Evolutionary conservation across 2,888 invertebrate genomes (phyloP).

Genomic region (Volucella inanis): DNA sequence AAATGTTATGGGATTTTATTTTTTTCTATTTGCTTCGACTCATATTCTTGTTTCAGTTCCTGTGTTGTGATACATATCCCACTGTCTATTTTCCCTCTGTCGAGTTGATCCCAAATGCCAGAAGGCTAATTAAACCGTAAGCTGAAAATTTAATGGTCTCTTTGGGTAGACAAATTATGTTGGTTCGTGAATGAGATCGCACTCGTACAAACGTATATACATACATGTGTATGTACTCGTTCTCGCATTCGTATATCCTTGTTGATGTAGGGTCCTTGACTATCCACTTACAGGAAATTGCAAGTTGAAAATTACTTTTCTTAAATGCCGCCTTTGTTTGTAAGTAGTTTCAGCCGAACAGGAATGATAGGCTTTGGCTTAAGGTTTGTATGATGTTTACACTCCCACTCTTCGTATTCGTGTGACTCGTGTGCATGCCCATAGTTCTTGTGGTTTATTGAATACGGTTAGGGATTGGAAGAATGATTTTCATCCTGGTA

Average conservation of each 20-base stretch:
- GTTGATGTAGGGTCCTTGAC: constrained; percentile 46
- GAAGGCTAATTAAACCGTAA: constrained; percentile 73
- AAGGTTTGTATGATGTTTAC: not conserved
- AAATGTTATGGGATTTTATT: constrained; percentile 44
- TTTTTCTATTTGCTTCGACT: constrained; percentile 14
- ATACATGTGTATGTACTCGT: not conserved
- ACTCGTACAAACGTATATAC: not conserved
- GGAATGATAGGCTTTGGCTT: constrained; percentile 17
- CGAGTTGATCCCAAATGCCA: constrained; percentile 71
- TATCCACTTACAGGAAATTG: constrained; percentile 69
- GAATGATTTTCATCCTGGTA: constrained; percentile 26
- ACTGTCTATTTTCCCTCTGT: constrained; percentile 31
- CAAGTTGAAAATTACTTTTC: constrained; percentile 72
- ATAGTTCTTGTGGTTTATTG: constrained; percentile 54
- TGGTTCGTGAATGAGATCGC: constrained; percentile 43
- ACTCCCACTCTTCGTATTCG: not conserved
- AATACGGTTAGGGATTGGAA: constrained; percentile 55
- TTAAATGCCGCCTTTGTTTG: constrained; percentile 56
- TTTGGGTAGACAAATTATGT: constrained; percentile 69
- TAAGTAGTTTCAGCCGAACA: constrained; percentile 35
- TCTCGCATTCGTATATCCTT: constrained; percentile 4
- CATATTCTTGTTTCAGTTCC: constrained; percentile 1
- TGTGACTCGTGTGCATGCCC: constrained; percentile 1
- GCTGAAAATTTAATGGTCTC: constrained; percentile 72
- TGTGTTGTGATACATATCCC: constrained; percentile 29